Evolutionary conservation across 2,888 invertebrate species (phyloP).

Genomic region (Calliphora vomitoria): DNA sequence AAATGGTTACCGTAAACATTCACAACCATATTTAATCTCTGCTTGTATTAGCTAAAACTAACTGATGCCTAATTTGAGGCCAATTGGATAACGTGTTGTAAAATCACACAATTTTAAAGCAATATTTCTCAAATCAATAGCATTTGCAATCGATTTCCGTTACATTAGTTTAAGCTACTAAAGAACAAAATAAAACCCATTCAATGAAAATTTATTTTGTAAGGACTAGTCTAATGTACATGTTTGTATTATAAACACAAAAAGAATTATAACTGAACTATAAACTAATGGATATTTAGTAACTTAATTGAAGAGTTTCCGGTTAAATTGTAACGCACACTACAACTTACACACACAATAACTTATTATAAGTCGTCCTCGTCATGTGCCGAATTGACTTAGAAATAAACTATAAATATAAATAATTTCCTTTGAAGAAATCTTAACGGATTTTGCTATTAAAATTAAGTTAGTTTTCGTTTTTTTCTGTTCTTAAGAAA

Average conservation of each 20-base stretch:
- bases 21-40: too few species aligned
- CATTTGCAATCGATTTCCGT: too few species aligned
- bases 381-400: not conserved
- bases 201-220: too few species aligned
- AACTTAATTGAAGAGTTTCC: constrained; percentile 61
- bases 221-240: too few species aligned
- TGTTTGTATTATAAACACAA: not conserved
- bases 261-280: constrained; percentile 8
- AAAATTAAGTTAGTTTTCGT: not conserved
- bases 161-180: too few species aligned
- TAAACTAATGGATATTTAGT: constrained; percentile 48
- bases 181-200: too few species aligned
- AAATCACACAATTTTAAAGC: too few species aligned
- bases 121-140: too few species aligned
- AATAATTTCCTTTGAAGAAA: constrained; percentile 22
- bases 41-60: too few species aligned
- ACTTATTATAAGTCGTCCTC: not conserved
- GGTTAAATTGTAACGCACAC: not conserved
- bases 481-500: not conserved
- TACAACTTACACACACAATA: not conserved
- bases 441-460: constrained; percentile 22
- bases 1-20: too few species aligned
- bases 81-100: too few species aligned
- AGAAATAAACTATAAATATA: constrained; percentile 19
- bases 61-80: too few species aligned